Percentiles rank a stretch among this genome's conserved stretches.
Conservation (phyloP, 2,888 invertebrate species). For the Hylaea fasciaria region DNA sequence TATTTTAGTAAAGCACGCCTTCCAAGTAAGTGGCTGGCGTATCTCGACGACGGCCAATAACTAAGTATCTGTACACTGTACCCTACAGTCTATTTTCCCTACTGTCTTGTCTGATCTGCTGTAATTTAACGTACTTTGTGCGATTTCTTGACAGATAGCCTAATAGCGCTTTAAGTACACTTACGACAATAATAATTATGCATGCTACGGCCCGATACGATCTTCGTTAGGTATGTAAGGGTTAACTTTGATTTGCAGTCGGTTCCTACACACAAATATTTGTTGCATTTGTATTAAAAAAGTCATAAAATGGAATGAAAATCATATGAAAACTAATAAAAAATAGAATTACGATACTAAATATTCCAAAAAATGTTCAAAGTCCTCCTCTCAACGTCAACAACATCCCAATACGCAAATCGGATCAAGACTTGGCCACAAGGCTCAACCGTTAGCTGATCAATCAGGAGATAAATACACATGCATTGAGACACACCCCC, state of each 20-base stretch:
- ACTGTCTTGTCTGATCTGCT: conserved; percentile 30
- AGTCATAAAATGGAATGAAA: too few relatives aligned
- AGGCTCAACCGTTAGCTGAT: conserved; percentile 23
- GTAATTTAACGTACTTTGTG: conserved; percentile 36
- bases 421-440: conserved; percentile 1
- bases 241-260: conserved; percentile 2
- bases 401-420: neutral
- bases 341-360: too few relatives aligned
- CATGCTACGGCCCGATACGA: conserved; percentile 10
- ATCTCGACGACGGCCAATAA: conserved; percentile 29
- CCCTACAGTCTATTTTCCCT: conserved; percentile 26
- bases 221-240: neutral
- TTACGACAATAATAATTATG: conserved; percentile 16
- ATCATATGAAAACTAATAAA: too few relatives aligned
- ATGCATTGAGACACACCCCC: conserved; percentile 40
- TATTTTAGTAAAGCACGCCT: conserved; percentile 48
- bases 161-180: conserved; percentile 16
- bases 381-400: neutral
- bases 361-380: too few relatives aligned
- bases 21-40: conserved; percentile 35
- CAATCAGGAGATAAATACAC: conserved; percentile 35
- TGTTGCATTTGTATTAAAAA: neutral
- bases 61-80: conserved; percentile 3
- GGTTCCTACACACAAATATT: neutral
- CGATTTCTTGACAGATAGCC: conserved; percentile 32